phyloP scores from a whole-genome alignment of 1,140 invertebrate species.

The Temnothorax longispinosus region DNA sequence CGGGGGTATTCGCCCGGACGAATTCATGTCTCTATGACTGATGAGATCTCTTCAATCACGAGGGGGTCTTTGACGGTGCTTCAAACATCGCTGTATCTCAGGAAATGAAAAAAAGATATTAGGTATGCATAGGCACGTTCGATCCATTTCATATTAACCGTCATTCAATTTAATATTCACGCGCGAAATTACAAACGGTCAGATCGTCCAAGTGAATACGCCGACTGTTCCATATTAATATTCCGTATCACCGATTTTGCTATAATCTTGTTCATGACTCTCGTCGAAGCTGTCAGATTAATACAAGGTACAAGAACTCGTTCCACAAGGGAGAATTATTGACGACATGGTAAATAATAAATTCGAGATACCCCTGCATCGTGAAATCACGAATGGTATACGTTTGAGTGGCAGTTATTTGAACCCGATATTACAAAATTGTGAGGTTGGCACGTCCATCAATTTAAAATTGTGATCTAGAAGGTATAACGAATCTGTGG shows the following conservation, averaged over 20 bases:
- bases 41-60: conserved; percentile 83
- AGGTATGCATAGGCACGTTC: conserved; percentile 82
- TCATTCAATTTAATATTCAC: conserved; percentile 43
- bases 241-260: conserved; percentile 3
- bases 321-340: background rate
- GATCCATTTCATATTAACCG: conserved; percentile 74
- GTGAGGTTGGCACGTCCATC: conserved; percentile 61
- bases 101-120: conserved; percentile 60
- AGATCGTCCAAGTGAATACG: background rate
- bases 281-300: conserved; percentile 43
- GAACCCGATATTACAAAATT: conserved; percentile 27
- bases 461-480: conserved; percentile 70
- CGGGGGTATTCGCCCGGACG: conserved; percentile 62
- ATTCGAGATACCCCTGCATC: conserved; percentile 13
- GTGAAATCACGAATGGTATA: conserved; percentile 27
- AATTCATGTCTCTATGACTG: conserved; percentile 80
- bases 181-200: background rate
- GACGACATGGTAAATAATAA: conserved; percentile 12
- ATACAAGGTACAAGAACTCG: background rate
- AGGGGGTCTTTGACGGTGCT: conserved; percentile 70
- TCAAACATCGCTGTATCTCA: conserved; percentile 67
- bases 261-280: conserved; percentile 16
- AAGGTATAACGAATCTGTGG: conserved; percentile 66
- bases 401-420: conserved; percentile 41
- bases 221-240: conserved; percentile 3